Conservation (phyloP, 1,140 invertebrate species). For the Platyura marginata region DNA sequence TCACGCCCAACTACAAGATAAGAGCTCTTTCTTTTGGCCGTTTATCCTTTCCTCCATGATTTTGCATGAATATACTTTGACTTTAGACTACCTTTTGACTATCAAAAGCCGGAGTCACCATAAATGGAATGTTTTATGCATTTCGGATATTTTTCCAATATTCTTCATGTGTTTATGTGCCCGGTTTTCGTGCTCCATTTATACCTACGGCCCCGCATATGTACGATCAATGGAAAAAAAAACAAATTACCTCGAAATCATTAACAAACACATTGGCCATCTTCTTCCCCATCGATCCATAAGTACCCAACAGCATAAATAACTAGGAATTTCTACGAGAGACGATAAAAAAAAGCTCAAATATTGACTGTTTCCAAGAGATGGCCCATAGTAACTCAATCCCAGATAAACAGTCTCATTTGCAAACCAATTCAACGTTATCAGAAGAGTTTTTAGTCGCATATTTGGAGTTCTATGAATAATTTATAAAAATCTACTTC, state of each 20-base stretch:
- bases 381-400: constrained; percentile 64
- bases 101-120: no score
- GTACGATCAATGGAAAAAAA: no score
- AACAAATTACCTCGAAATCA: constrained; percentile 48
- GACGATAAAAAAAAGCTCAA: constrained; percentile 71
- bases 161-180: no score
- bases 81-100: no score
- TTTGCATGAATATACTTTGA: no score
- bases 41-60: no score
- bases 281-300: constrained; percentile 68
- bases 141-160: no score
- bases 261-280: constrained; percentile 65
- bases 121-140: no score
- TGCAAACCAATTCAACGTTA: constrained; percentile 49
- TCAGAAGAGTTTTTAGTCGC: constrained; percentile 49
- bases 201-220: no score
- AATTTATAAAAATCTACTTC: background rate
- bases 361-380: constrained; percentile 65
- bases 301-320: constrained; percentile 62
- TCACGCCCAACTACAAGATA: no score
- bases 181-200: no score
- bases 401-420: constrained; percentile 68
- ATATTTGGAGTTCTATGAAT: constrained; percentile 56
- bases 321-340: constrained; percentile 68
- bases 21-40: no score